Base-by-base conservation (phyloP, 2,888 invertebrate species). In the Spodoptera exigua region DNA sequence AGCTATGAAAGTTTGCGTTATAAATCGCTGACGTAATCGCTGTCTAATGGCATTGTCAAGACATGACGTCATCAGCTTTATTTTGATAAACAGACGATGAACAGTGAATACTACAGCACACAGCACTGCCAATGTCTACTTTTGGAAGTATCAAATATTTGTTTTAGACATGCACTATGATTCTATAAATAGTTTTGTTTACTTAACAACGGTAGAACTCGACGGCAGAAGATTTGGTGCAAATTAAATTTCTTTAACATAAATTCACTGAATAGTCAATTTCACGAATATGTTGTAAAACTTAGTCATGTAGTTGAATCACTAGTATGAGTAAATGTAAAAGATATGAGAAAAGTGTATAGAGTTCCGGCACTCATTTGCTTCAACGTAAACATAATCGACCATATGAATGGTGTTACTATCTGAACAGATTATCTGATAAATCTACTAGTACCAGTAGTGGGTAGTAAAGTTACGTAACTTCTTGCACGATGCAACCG, bases 11-110 rank as follows among this genome's bases (percentile, higher is more conserved):
- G 70, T 76, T 73, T 12, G 61, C 71, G 68, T 76, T 63, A 71
- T 74, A 71, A 73, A 74, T 78, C 64, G 70, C 65, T 82, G 79
- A 84, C 81, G 81, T 78, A 81, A 83, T 77, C 64, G 48, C 67
- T 77, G 70, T 73, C 74, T 68, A 70, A 74, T 77, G 56, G 63
- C 67, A 53, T 67, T 69, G 73, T 67, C 57, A 66, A 58, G 49
- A 59, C 55, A 61, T 78, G 81, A 77, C 76, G 76, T 78, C 80
- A 80, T 44, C 17, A 32, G 27, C 35, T 61, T 63, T 55, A 69
- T 68, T 64, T 71, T 61, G 45, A 61, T 65, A 71, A 68, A 74
- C 66, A 60, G 46, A 61, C 40, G 47, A 68, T 47, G 67, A 61
- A 63, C 66, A 54, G 70, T 62, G 61, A 62, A 73, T 49, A 39